Conservation (phyloP, 53 echinoderm and acorn worm genomes). For the Zoroaster sp. region DNA sequence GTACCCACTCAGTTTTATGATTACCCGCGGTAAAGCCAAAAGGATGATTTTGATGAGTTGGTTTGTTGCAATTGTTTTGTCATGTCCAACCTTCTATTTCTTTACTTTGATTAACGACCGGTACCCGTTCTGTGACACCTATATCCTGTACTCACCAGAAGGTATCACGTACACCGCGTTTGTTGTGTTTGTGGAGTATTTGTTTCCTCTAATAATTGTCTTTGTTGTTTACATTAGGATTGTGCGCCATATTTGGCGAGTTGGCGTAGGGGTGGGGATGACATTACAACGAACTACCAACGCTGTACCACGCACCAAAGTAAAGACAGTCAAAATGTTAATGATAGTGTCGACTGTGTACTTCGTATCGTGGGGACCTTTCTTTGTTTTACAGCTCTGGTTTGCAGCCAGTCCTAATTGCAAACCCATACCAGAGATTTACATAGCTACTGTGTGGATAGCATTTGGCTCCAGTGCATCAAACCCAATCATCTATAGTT, state of each 20-base stretch:
- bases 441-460: conserved; percentile 72
- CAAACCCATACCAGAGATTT: conserved; percentile 11
- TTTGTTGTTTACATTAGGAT: conserved; percentile 70
- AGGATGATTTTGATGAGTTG: conserved; percentile 81
- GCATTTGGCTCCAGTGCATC: conserved; percentile 88
- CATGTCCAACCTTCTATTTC: conserved; percentile 88
- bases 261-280: conserved; percentile 61
- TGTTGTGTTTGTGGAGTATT: conserved; percentile 61
- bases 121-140: conserved; percentile 51
- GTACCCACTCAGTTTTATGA: conserved; percentile 95
- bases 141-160: conserved; percentile 32
- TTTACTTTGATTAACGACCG: conserved; percentile 19
- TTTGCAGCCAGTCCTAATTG: conserved; percentile 18
- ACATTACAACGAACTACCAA: conserved; percentile 88
- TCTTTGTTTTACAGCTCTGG: conserved; percentile 71
- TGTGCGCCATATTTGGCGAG: conserved; percentile 91
- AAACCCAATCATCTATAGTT: conserved; percentile 86
- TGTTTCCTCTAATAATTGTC: conserved; percentile 69
- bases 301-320: conserved; percentile 93
- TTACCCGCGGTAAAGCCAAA: conserved; percentile 92
- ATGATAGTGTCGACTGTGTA: conserved; percentile 85
- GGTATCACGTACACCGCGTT: conserved; percentile 71
- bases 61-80: conserved; percentile 67
- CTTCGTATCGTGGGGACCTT: conserved; percentile 88
- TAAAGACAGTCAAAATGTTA: conserved; percentile 96